These are phyloP conservation scores for Oscheius sp. DNA, from an alignment of 2,888 invertebrate species.

Conservation along the genomic window DNA sequence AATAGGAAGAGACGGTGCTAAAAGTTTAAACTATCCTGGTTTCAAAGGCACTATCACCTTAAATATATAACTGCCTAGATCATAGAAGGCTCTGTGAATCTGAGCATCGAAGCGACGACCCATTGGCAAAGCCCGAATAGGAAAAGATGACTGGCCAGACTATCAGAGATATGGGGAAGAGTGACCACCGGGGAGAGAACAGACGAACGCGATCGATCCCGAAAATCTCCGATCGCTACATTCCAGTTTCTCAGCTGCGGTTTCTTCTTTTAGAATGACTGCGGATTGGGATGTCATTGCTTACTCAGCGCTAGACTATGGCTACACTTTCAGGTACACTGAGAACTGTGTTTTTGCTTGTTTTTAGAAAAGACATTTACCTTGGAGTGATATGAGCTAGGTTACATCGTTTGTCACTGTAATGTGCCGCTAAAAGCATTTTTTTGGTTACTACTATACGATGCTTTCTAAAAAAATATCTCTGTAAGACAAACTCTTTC, in stretches of 20 bases:
- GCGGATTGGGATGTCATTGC: constrained; percentile 16
- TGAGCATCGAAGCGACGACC: constrained; percentile 33
- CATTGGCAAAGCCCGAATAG: constrained; percentile 20
- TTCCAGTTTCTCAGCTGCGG: constrained; percentile 33
- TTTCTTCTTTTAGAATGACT: constrained; percentile 13
- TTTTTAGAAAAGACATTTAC: too few relatives aligned
- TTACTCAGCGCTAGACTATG: not conserved
- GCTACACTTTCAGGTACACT: not conserved
- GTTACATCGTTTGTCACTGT: too few relatives aligned
- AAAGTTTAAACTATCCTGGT: constrained; percentile 10
- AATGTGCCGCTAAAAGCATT: too few relatives aligned
- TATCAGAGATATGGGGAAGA: constrained; percentile 5
- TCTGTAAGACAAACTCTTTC: too few relatives aligned
- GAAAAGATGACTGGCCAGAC: not conserved
- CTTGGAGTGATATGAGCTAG: too few relatives aligned
- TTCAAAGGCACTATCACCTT: constrained; percentile 1
- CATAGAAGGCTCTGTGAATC: constrained; percentile 32
- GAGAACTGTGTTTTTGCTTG: not conserved
- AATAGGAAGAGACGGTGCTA: constrained; percentile 59
- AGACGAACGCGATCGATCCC: constrained; percentile 32
- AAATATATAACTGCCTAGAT: constrained; percentile 23
- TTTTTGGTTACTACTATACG: too few relatives aligned
- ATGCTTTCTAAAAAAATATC: too few relatives aligned
- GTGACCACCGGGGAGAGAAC: constrained; percentile 10
- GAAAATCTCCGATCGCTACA: constrained; percentile 35